Evolutionary conservation across 2,113 vertebrate genomes (phyloP), one percentile per base, ranked within the genome.

Genomic region (Prionailurus viverrinus): DNA sequence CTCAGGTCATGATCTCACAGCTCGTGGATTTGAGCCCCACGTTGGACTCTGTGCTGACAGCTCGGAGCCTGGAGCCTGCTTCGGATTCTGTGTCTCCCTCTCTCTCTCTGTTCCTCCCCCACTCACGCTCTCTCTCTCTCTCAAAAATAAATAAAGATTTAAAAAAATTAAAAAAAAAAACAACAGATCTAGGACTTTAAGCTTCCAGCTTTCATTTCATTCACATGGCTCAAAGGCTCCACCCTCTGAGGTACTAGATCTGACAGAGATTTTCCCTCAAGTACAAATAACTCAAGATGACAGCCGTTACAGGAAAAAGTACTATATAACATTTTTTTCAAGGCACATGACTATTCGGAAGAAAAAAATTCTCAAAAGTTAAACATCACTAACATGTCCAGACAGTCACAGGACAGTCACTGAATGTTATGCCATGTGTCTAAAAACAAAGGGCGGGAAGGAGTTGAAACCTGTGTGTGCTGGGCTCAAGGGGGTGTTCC

Each of bases 181-280:
- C 45, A 45, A 45, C 45, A 96, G 19, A 89, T 27, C 71, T 94
- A 92, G 89, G 51, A 79, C 58, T 71, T 95, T 25, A 94, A 76
- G 25, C 25, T 94, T 97, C 69, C n/a, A 71, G 61, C 13, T 97
- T 87, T 96, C 73, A 92, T 95, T 97, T 90, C 39, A 90, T 78
- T 85, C 76, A 85, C 29, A 78, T 16, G 74, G 76, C 27, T 97
- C 90, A 96, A 91, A 85, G 39, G 8, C 14, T 68, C 82, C 48
- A 83, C 89, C 41, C n/a, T 85, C 53, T 94, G 45, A 51, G 53
- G 66, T 53, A 86, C 23, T 82, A 27, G 55, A 90, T 87, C 48
- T 92, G 41, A 92, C 39, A 69, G 1, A 21, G 33, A 25, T 65
- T 96, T 71, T 94, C 71, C 58, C 94, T 91, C 78, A 83, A 71